Conservation (phyloP, 2,113 vertebrate genomes). For the Macaca mulatta region DNA sequence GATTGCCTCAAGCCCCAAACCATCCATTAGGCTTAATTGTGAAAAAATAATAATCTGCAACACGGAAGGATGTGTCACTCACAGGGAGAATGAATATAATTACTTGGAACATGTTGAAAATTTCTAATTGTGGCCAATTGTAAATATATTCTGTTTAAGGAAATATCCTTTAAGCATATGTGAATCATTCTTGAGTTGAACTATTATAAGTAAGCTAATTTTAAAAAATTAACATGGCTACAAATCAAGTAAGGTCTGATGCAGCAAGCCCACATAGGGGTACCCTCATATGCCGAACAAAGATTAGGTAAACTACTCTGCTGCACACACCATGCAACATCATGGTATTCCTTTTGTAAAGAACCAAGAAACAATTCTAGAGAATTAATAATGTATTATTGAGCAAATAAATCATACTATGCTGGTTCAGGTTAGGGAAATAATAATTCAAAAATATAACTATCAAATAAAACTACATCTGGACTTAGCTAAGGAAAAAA, state of each 20-base stretch:
- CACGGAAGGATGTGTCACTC: neutral
- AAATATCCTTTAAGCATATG: neutral
- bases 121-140: neutral
- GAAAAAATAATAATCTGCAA: neutral
- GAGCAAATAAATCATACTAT: neutral
- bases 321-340: neutral
- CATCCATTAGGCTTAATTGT: neutral
- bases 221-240: constrained; percentile 21
- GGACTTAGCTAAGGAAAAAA: neutral
- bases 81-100: neutral
- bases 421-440: neutral
- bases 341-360: neutral
- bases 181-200: constrained; percentile 18
- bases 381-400: constrained; percentile 19
- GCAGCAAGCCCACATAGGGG: constrained; percentile 38
- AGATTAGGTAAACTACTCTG: constrained; percentile 50
- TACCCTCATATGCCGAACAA: constrained; percentile 56
- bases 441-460: neutral
- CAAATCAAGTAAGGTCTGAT: neutral
- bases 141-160: neutral
- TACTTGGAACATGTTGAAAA: neutral
- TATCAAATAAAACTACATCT: neutral
- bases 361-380: constrained; percentile 50
- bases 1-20: neutral
- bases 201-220: constrained; percentile 1